Conservation (phyloP, 2,113 vertebrate genomes). For the Nettapus auritus region DNA sequence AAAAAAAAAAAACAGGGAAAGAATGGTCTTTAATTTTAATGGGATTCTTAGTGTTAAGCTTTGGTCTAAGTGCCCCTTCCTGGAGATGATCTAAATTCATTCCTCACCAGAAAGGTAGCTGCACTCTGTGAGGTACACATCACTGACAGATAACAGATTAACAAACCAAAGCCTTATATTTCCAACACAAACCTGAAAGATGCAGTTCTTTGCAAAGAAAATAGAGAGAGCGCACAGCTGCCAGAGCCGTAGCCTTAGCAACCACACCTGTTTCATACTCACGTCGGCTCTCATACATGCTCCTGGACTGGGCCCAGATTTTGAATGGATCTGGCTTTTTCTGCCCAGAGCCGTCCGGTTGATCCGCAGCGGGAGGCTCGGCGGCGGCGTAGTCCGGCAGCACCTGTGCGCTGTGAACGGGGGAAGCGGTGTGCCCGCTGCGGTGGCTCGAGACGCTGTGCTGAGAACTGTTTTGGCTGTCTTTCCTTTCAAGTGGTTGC, state of each 20-base stretch:
- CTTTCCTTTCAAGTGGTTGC: constrained; percentile 97
- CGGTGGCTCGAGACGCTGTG: constrained; percentile 95
- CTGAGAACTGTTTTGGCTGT: constrained; percentile 98
- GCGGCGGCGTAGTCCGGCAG: constrained; percentile 76
- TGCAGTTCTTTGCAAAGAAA: background rate
- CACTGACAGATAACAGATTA: background rate
- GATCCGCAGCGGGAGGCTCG: constrained; percentile 80
- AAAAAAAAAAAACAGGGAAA: background rate
- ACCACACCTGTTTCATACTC: constrained; percentile 82
- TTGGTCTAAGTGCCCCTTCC: background rate
- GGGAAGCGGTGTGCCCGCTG: constrained; percentile 90
- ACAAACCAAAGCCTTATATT: background rate
- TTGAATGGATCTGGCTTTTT: constrained; percentile 99
- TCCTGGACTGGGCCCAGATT: constrained; percentile 99
- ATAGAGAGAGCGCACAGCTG: background rate
- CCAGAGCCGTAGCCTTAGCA: constrained; percentile 50
- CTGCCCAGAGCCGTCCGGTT: constrained; percentile 87
- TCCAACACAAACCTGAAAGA: background rate
- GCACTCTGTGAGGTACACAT: background rate
- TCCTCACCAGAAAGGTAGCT: background rate
- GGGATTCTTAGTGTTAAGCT: background rate
- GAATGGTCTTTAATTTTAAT: background rate
- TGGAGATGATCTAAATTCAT: background rate
- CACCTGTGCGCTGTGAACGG: constrained; percentile 83
- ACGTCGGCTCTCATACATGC: constrained; percentile 99